Evolutionary conservation across 2,797 vertebrate species (phyloP), one percentile per base, ranked within the genome.

Genomic region (Spinibarbus caldwelli): DNA sequence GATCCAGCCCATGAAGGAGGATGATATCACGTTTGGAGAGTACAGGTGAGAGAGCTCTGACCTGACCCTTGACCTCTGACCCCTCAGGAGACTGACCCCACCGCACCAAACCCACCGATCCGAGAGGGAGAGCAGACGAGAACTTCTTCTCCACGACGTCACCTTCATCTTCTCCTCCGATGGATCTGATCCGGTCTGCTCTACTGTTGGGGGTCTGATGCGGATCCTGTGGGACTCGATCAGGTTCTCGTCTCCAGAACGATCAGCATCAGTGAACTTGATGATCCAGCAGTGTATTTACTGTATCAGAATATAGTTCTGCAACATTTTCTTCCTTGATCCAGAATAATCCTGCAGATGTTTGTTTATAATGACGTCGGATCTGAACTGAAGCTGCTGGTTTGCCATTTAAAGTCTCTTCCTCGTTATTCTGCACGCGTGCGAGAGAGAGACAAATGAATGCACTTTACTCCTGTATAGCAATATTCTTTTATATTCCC

Each of bases 1-100:
- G 95, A 97, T 99, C 91, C 98, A 99, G 86, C 98, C 98, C 73
- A 99, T 99, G 98, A 99, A 98, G 93, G 98, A 99, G 83, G 98
- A 99, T 34, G 98, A 99, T 90, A 97, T 97, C 89, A 98, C 97
- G 15, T 99, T 99, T 94, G 97, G 97, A 92, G 98, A 99, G 96
- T 99, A 99, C 95, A 99, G 98, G 98, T 99, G 95, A 97, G 97
- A 91, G 95, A 90, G 92, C 82, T 47, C 90, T 72, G 89, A 84
- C 85, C 87, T 79, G 36, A 85, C 90, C 83, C 89, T 87, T 91
- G 91, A 87, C 78, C 81, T 66, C 38, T 88, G 85, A 85, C 68
- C 82, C 57, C 90, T 92, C 91, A 92, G 76, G 91, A 87, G 86
- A 85, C 85, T 26, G 10, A 67, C 23, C 67, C 62, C 73, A 38